A percentile compares a stretch with the other conserved stretches of the same genome.
phyloP scores from a whole-genome alignment of 2,888 invertebrate species.

The Parasteatoda lunata region DNA sequence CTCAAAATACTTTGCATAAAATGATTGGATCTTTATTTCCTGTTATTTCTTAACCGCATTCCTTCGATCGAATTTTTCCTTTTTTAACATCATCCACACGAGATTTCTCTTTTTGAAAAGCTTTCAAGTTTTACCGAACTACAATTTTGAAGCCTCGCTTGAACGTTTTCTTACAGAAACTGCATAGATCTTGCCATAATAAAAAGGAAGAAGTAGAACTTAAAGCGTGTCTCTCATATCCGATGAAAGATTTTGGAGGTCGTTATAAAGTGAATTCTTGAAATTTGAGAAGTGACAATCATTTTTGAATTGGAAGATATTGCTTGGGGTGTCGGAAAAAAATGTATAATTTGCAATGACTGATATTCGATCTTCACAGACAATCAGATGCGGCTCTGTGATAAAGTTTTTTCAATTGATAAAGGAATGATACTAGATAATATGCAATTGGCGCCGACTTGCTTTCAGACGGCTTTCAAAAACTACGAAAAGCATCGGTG shows the following conservation, averaged over 20 bases:
- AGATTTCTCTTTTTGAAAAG: too few relatives aligned
- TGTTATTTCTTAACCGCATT: neutral
- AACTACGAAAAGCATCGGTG: neutral
- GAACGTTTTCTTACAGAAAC: neutral
- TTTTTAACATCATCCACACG: neutral
- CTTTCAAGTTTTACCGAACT: too few relatives aligned
- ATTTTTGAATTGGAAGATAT: conserved; percentile 52
- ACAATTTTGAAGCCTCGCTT: too few relatives aligned
- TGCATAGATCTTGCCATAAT: conserved; percentile 40
- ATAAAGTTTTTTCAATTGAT: conserved; percentile 17
- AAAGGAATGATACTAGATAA: conserved; percentile 8
- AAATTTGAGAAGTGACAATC: conserved; percentile 56
- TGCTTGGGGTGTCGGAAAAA: conserved; percentile 18
- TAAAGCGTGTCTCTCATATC: conserved; percentile 32
- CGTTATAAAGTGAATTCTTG: conserved; percentile 55
- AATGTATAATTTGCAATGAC: conserved; percentile 20
- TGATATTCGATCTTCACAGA: conserved; percentile 39
- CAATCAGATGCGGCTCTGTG: conserved; percentile 46
- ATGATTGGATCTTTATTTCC: neutral
- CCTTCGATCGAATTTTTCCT: conserved; percentile 3
- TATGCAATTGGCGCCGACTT: conserved; percentile 37
- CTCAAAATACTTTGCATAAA: too few relatives aligned
- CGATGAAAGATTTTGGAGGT: conserved; percentile 52
- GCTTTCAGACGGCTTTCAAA: neutral
- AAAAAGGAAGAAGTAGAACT: conserved; percentile 47